phyloP scores from a whole-genome alignment of 2,113 vertebrate genomes.

The Melospiza melodia region DNA sequence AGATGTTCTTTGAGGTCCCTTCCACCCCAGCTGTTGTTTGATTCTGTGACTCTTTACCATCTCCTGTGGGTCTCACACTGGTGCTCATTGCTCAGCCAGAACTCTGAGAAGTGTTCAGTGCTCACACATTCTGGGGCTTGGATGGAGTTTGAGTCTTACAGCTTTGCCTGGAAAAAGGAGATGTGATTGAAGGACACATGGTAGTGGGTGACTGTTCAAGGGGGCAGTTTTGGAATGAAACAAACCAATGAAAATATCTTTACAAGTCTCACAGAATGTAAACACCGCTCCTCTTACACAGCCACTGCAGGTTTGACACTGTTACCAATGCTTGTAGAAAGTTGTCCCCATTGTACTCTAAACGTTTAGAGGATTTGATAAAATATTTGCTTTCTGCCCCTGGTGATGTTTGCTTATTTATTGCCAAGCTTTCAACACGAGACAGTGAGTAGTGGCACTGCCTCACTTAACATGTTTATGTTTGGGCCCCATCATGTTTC shows the following conservation, averaged over 20 bases:
- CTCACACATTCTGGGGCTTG: background rate
- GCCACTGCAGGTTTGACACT: background rate
- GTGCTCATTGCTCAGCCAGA: background rate
- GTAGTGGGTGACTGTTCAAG: background rate
- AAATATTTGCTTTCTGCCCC: background rate
- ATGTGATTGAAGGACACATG: fast-evolving
- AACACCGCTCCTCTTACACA: background rate
- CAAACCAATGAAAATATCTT: background rate
- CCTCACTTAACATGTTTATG: background rate
- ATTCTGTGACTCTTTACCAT: background rate
- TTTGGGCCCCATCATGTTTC: background rate
- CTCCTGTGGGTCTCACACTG: fast-evolving
- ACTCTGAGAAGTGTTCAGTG: background rate
- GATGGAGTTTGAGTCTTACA: background rate
- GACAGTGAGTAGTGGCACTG: background rate
- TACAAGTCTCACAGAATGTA: background rate
- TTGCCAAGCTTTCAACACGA: background rate
- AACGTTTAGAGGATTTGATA: background rate
- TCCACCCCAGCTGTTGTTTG: background rate
- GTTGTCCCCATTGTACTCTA: background rate
- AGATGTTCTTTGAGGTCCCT: background rate
- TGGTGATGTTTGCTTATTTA: background rate
- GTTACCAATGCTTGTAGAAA: background rate
- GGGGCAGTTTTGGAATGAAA: background rate
- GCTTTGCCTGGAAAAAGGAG: background rate